These are phyloP conservation scores for Leptinotarsa rubiginosa DNA, from an alignment of 2,888 invertebrate genomes.

Conservation along the genomic window DNA sequence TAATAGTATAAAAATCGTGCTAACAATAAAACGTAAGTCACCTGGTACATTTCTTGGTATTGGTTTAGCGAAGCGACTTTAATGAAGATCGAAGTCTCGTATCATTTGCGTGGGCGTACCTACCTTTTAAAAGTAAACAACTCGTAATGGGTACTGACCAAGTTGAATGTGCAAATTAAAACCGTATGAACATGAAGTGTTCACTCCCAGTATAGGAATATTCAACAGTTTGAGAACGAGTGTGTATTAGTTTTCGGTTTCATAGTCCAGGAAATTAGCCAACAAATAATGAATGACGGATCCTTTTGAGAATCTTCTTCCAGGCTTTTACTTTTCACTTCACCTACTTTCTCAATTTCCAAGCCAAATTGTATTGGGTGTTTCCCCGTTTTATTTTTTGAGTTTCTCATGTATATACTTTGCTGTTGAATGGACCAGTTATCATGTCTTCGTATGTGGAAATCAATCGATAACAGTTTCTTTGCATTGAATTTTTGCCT, in stretches of 20 bases:
- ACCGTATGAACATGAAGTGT: slow-evolving; percentile 11
- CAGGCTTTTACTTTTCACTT: not conserved
- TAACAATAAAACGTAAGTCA: not conserved
- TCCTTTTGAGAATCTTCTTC: not conserved
- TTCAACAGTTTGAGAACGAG: slow-evolving; percentile 4
- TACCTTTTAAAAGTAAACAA: slow-evolving; percentile 43
- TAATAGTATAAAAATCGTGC: not conserved
- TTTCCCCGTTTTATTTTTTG: too few relatives aligned
- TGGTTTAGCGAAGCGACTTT: not conserved
- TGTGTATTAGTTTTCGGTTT: not conserved
- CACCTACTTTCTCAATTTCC: not conserved
- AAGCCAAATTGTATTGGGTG: too few relatives aligned
- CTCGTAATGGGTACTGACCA: slow-evolving; percentile 38
- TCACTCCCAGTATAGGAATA: slow-evolving; percentile 1
- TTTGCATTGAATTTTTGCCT: too few relatives aligned
- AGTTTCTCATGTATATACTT: too few relatives aligned
- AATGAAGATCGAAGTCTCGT: slow-evolving; percentile 16
- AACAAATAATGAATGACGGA: not conserved
- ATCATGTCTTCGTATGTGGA: too few relatives aligned
- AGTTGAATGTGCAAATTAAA: slow-evolving; percentile 23
- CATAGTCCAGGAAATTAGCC: not conserved
- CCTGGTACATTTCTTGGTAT: not conserved
- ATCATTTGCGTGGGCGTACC: slow-evolving; percentile 36
- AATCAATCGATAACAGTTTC: too few relatives aligned
- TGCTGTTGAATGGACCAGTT: too few relatives aligned